Base-by-base conservation (phyloP, 30 jellyfish, hydroid and myxozoan species). In the Mastigias papua region DNA sequence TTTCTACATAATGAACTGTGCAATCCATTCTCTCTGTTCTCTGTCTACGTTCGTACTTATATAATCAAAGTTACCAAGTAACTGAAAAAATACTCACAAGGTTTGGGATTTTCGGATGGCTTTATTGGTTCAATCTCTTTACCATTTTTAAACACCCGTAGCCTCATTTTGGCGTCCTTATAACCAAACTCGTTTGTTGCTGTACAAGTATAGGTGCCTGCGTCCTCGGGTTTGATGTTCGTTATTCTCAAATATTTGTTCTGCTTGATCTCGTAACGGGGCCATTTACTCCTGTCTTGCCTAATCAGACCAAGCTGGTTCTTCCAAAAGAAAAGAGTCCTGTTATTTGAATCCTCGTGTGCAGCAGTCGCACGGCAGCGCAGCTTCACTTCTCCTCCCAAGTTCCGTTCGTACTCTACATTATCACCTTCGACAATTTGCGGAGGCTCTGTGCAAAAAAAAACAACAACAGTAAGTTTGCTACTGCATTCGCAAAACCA, bases 281-380 rank as follows among this genome's bases (percentile, higher is more conserved):
- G 94, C 90, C 81, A 82, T 29, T 63, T 58, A 29, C 28, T 23
- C 64, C 82, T 78, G 75, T 82, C 89, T 28, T 68, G 92, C 50
- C 90, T 51, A 8, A 90, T 76, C 10, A 88, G 88, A 29, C 96
- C 96, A 57, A 33, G n/a, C 49, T 90, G 89, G 31, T 90, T 90
- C 71, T 81, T 90, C 97, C 97, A 90, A 64, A 73, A 82, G 81
- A 90, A 90, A 25, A 90, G 80, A 0, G 97, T 90, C 48, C 97
- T 58, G 22, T 79, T 72, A 76, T 75, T 81, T 7, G 87, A 49
- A 46, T 82, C 97, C 20, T 90, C 95, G 17, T 83, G 84, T 17
- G 94, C 89, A 32, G 95, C 97, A 0, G 97, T 81, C 34, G 97
- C 97, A 84, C 89, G 91, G 92, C 97, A 90, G 48, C 92, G 92